A percentile compares a stretch with the other conserved stretches of the same genome.
These are phyloP conservation scores for Hipposideros armiger DNA, from an alignment of 2,113 vertebrate genomes.

Conservation along the genomic window DNA sequence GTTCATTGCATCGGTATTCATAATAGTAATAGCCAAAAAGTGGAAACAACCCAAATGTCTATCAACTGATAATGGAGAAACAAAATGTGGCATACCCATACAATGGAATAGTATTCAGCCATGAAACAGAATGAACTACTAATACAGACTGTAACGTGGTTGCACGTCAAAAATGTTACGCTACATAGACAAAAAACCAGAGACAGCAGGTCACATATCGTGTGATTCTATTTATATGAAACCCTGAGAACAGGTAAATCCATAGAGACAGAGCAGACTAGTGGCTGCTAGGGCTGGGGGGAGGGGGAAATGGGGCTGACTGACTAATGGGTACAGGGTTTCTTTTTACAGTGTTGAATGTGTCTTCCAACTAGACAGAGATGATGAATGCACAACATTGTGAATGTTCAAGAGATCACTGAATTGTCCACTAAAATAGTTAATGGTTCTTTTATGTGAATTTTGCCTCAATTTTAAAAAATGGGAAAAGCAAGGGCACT, in stretches of 20 bases:
- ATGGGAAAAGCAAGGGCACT: not conserved
- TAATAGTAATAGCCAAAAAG: not conserved
- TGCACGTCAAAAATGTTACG: not conserved
- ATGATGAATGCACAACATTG: not conserved
- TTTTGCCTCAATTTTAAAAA: not conserved
- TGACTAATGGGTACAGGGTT: not conserved
- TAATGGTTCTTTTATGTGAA: not conserved
- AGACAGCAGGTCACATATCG: not conserved
- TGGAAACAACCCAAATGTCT: not conserved
- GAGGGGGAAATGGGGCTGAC: not conserved
- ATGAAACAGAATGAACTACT: not conserved
- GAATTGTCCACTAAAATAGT: not conserved
- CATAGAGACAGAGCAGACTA: not conserved
- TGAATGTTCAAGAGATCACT: not conserved
- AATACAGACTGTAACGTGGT: not conserved
- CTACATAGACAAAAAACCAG: not conserved
- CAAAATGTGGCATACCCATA: not conserved
- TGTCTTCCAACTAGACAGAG: not conserved
- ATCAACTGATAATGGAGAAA: not conserved
- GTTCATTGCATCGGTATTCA: not conserved
- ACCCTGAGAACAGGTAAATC: not conserved
- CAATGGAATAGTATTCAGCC: not conserved
- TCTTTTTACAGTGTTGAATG: not conserved
- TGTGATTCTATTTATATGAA: not conserved
- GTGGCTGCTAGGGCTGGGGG: not conserved